A percentile compares a stretch with the other conserved stretches of the same genome.
phyloP scores from a whole-genome alignment of 2,888 invertebrate genomes.

The Physocephala rufipes region DNA sequence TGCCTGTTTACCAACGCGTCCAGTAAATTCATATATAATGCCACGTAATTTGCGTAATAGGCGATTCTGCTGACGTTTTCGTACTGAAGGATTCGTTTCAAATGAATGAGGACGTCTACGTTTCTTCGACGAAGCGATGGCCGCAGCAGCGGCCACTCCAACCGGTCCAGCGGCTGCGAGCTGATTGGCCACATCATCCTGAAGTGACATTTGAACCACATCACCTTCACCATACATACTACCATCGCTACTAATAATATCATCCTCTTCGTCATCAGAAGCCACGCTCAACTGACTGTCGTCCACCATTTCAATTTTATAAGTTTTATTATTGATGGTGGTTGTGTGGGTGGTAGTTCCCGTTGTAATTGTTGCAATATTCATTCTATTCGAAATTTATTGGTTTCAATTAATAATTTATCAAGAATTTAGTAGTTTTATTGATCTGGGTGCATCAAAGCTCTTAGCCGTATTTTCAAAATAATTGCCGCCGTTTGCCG shows the following conservation, averaged over 20 bases:
- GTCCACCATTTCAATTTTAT: conserved; percentile 78
- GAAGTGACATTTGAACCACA: conserved; percentile 71
- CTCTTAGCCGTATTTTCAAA: too few species aligned
- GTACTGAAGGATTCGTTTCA: conserved; percentile 95
- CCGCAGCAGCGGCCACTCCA: conserved; percentile 96
- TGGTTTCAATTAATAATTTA: conserved; percentile 38
- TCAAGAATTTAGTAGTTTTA: too few species aligned
- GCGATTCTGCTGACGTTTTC: conserved; percentile 95
- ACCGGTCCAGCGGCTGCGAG: conserved; percentile 95
- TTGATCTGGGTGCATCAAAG: conserved; percentile 15
- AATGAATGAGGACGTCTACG: conserved; percentile 94
- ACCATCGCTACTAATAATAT: conserved; percentile 83
- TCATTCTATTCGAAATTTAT: conserved; percentile 49
- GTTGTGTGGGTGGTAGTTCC: conserved; percentile 58
- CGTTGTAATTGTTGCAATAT: conserved; percentile 63
- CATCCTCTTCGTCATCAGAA: conserved; percentile 86
- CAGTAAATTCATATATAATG: conserved; percentile 97
- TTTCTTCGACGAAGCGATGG: conserved; percentile 95
- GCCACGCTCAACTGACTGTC: conserved; percentile 71
- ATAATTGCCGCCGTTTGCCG: neutral
- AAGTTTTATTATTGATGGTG: conserved; percentile 64
- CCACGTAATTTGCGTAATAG: conserved; percentile 86
- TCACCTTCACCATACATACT: conserved; percentile 85
- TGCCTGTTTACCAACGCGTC: conserved; percentile 96
- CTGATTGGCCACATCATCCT: conserved; percentile 95